Conservation (phyloP, 1,140 invertebrate species). For the Choristoneura fumiferana region DNA sequence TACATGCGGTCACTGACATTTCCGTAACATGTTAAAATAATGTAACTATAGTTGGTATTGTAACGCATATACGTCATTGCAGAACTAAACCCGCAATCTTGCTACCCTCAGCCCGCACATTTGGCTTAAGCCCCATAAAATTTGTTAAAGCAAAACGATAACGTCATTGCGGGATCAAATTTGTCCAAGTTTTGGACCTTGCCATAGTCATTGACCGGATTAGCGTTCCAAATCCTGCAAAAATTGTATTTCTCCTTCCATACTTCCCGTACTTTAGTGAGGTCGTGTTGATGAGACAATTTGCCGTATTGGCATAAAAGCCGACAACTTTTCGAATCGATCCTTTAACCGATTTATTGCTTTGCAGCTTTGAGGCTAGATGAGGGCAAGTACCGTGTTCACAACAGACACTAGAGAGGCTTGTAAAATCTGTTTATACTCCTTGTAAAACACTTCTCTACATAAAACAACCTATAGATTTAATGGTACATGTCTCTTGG, state of each 20-base stretch:
- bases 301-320: slow-evolving; percentile 41
- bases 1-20: slow-evolving; percentile 62
- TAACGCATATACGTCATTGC: neutral
- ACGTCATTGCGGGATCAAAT: neutral
- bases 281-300: slow-evolving; percentile 39
- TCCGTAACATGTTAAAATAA: slow-evolving; percentile 45
- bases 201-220: slow-evolving; percentile 1
- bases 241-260: slow-evolving; percentile 15
- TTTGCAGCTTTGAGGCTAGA: neutral
- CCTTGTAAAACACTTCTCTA: neutral
- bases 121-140: neutral
- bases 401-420: neutral
- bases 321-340: slow-evolving; percentile 53
- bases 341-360: slow-evolving; percentile 21
- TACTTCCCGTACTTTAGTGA: neutral
- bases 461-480: neutral
- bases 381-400: neutral
- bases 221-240: slow-evolving; percentile 9
- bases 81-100: neutral
- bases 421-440: neutral
- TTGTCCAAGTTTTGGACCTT: neutral
- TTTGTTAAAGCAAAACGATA: neutral
- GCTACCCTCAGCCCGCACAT: neutral
- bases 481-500: neutral
- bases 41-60: slow-evolving; percentile 8